Base-by-base conservation (phyloP, 2,888 invertebrate genomes). In the Oxyteleia sp. region DNA sequence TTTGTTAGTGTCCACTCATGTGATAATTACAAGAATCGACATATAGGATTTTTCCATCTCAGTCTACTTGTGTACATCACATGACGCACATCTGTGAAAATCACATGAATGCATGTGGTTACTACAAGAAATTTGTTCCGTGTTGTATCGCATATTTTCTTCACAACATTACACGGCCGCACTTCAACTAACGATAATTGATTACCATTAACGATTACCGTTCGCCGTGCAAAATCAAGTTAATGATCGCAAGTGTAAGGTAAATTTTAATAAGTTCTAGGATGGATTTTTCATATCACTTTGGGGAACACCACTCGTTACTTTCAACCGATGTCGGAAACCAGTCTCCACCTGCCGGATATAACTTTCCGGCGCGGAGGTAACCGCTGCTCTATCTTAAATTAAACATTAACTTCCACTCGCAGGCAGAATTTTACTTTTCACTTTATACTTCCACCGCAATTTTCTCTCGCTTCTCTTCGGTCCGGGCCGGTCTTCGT, bases 331-430 rank as follows among this genome's bases (percentile, higher is more conserved):
- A 84, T 84, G 72, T 71, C 59, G 81, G 82, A 75, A 71, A 75
- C 68, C 57, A 82, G 74, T 78, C 51, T 64, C 51, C 72, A 74
- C 61, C 69, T 79, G 43, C 53, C 74, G 81, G 85, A 82, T 86
- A 82, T 85, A 87, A 85, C 85, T 85, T 88, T 85, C 74, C 84
- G 80, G 84, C 66, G 80, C 78, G 64, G 23, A 32, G 64, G 78
- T 69, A 80, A 87, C 85, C 85, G 69, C 84, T 75, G 85, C 88
- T 90, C 89, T 89, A 89, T 89, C 90, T 89, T 88, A 90, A 90
- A 91, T 91, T 90, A 91, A 90, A 90, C 90, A 91, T 91, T 90
- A 91, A 90, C 89, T 89, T 89, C 88, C 83, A 82, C 87, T 88
- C 84, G 84, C 78, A 75, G 81, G 85, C 59, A 82, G 84, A 89